These are phyloP conservation scores for Lypha dubia DNA, from an alignment of 2,888 invertebrate species.

Conservation along the genomic window DNA sequence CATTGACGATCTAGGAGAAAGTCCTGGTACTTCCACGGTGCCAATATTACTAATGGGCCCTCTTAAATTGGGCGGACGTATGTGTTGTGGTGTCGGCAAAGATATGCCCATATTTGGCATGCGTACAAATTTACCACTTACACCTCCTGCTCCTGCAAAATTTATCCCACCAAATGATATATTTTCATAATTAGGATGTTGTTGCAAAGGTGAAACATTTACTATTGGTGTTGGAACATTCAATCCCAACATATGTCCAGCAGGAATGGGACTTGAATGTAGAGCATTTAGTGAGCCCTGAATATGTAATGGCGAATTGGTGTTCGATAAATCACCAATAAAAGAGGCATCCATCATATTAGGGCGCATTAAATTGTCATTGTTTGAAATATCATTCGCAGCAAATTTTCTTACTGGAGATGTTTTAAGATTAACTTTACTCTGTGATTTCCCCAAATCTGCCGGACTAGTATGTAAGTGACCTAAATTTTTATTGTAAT, in stretches of 20 bases:
- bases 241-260: slow-evolving; percentile 52
- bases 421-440: slow-evolving; percentile 56
- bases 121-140: slow-evolving; percentile 55
- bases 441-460: slow-evolving; percentile 62
- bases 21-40: slow-evolving; percentile 51
- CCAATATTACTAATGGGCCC: slow-evolving; percentile 54
- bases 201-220: slow-evolving; percentile 62
- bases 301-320: slow-evolving; percentile 63
- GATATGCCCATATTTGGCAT: slow-evolving; percentile 57
- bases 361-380: slow-evolving; percentile 52
- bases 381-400: slow-evolving; percentile 49
- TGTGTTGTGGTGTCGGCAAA: slow-evolving; percentile 46
- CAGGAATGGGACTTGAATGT: slow-evolving; percentile 62
- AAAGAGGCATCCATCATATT: slow-evolving; percentile 58
- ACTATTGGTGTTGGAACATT: slow-evolving; percentile 46
- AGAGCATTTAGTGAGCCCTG: slow-evolving; percentile 51
- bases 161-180: slow-evolving; percentile 49
- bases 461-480: slow-evolving; percentile 50
- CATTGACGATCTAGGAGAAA: slow-evolving; percentile 69
- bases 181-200: slow-evolving; percentile 52
- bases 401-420: slow-evolving; percentile 64
- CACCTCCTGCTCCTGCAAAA: slow-evolving; percentile 35
- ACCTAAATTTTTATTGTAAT: slow-evolving; percentile 48
- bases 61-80: slow-evolving; percentile 61
- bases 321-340: slow-evolving; percentile 53